Percentiles rank a stretch among this genome's conserved stretches.
Conservation (phyloP, 2,113 vertebrate genomes). For the Entelurus aequoreus region DNA sequence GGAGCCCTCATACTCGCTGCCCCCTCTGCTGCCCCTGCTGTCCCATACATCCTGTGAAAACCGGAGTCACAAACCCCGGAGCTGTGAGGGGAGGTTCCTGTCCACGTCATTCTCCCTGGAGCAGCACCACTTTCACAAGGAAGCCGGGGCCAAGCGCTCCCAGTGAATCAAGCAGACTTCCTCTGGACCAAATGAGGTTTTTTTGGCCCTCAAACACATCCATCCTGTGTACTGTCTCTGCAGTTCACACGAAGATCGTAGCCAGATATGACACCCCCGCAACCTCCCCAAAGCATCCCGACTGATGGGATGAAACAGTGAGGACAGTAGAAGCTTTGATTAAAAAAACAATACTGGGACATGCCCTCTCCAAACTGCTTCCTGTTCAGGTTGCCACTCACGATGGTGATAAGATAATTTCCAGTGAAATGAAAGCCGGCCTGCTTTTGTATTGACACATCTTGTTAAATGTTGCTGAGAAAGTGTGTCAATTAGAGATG, state of each 20-base stretch:
- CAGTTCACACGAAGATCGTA: constrained; percentile 16
- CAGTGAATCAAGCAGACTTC: constrained; percentile 62
- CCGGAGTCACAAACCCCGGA: constrained; percentile 41
- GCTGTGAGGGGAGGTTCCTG: constrained; percentile 52
- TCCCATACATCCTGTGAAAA: constrained; percentile 73
- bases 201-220: constrained; percentile 40
- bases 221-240: constrained; percentile 6
- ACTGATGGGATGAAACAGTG: constrained; percentile 19
- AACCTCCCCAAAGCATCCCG: not conserved
- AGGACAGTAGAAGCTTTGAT: constrained; percentile 21
- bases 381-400: constrained; percentile 22
- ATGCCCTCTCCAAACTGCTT: constrained; percentile 11
- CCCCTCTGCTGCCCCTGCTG: constrained; percentile 42
- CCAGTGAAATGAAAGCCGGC: not conserved
- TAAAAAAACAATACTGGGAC: constrained; percentile 30
- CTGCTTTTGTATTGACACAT: not conserved
- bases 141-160: constrained; percentile 42
- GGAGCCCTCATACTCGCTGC: constrained; percentile 31
- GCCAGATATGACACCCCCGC: constrained; percentile 8
- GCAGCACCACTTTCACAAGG: constrained; percentile 66
- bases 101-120: constrained; percentile 44
- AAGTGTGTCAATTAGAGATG: no score
- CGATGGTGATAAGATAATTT: constrained; percentile 14
- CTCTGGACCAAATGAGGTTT: constrained; percentile 39
- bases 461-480: not conserved